Percentiles rank a stretch among this genome's conserved stretches.
Evolutionary conservation across 2,797 vertebrate genomes (phyloP).

Genomic region (Synanceia verrucosa): DNA sequence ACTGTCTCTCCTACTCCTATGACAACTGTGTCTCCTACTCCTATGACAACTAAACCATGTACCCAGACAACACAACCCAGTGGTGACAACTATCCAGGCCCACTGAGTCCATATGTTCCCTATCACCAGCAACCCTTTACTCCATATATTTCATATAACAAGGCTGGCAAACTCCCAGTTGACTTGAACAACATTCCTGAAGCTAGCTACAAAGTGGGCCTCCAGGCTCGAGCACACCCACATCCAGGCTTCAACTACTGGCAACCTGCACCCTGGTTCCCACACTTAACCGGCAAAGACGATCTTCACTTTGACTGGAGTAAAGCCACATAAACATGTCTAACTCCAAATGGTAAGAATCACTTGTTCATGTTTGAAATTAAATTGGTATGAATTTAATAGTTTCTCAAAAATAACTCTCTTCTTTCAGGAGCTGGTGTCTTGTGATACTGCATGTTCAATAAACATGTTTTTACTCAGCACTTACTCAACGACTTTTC

Average conservation of each 20-base stretch:
- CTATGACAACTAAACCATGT: neutral
- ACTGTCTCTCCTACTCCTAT: neutral
- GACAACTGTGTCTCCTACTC: neutral
- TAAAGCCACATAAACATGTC: neutral
- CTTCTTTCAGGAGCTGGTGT: constrained; percentile 15
- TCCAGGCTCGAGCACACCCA: neutral
- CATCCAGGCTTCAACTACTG: constrained; percentile 6
- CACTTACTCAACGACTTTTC: neutral
- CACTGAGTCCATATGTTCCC: neutral
- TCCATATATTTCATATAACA: neutral
- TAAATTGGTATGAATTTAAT: neutral
- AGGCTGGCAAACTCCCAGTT: neutral
- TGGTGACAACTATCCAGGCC: neutral
- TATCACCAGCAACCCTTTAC: neutral
- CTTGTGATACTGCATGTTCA: neutral
- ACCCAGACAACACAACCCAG: neutral
- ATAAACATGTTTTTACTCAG: constrained; percentile 8
- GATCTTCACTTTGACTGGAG: neutral
- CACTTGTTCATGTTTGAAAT: neutral
- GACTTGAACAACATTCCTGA: neutral
- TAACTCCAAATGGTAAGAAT: constrained; percentile 1
- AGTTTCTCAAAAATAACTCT: neutral
- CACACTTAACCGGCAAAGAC: neutral
- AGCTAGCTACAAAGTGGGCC: constrained; percentile 5
- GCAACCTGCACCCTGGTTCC: constrained; percentile 8